Evolutionary conservation across 2,888 invertebrate genomes (phyloP).

Genomic region (Chironomus riparius): DNA sequence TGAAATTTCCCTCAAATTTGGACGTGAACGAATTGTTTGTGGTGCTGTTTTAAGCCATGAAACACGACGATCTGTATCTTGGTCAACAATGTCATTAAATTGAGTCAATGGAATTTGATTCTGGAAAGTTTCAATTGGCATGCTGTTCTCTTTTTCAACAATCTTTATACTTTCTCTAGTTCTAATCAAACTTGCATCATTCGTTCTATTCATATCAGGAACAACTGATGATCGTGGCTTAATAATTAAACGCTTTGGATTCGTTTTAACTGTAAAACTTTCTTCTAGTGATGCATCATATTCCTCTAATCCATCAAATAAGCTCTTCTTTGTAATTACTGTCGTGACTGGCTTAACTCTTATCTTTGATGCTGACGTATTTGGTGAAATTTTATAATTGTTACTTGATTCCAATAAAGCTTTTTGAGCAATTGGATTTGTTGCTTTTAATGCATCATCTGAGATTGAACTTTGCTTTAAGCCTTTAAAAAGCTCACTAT

Average conservation of each 20-base stretch:
- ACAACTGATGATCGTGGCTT: slow-evolving; percentile 44
- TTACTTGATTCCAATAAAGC: slow-evolving; percentile 47
- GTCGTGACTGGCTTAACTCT: slow-evolving; percentile 41
- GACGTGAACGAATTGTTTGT: slow-evolving; percentile 6
- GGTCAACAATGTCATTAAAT: neutral
- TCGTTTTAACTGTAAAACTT: slow-evolving; percentile 50
- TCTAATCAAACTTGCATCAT: neutral
- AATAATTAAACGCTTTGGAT: slow-evolving; percentile 65
- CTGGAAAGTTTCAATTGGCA: neutral
- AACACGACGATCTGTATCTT: slow-evolving; percentile 13
- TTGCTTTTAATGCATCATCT: slow-evolving; percentile 60
- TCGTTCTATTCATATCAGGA: neutral
- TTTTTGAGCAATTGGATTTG: slow-evolving; percentile 62
- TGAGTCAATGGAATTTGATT: slow-evolving; percentile 18
- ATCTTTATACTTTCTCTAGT: neutral
- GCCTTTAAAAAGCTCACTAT: slow-evolving; percentile 75
- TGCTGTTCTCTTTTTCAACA: slow-evolving; percentile 4
- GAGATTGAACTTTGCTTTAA: slow-evolving; percentile 47
- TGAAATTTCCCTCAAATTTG: slow-evolving; percentile 10
- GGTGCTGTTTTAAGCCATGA: slow-evolving; percentile 21
- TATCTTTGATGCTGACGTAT: slow-evolving; percentile 50
- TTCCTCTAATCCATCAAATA: slow-evolving; percentile 83
- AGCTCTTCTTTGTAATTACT: slow-evolving; percentile 49
- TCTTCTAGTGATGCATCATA: slow-evolving; percentile 58
- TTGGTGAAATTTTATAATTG: slow-evolving; percentile 52